phyloP scores from a whole-genome alignment of 2,113 vertebrate species.

The Scalopus aquaticus region DNA sequence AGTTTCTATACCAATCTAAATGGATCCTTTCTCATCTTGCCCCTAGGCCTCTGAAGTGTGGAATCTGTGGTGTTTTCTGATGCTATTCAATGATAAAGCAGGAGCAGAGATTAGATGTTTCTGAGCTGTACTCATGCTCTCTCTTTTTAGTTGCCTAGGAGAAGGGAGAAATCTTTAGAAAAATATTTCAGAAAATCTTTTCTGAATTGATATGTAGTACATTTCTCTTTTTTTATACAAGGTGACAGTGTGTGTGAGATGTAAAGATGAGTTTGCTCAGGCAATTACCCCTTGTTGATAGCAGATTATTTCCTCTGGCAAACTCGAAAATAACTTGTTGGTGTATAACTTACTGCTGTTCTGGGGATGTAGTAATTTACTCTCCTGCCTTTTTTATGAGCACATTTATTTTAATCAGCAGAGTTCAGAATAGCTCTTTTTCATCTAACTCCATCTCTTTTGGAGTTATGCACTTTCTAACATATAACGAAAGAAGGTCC shows the following conservation, averaged over 20 bases:
- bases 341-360: constrained; percentile 85
- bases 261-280: constrained; percentile 86
- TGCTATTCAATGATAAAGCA: constrained; percentile 81
- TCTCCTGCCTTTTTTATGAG: constrained; percentile 84
- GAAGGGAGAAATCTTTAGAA: constrained; percentile 81
- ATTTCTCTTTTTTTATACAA: constrained; percentile 83
- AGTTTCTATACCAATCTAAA: constrained; percentile 82
- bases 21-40: constrained; percentile 78
- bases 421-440: constrained; percentile 82
- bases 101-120: constrained; percentile 83
- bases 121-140: constrained; percentile 73
- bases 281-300: constrained; percentile 88
- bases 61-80: constrained; percentile 76
- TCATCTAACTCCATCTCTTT: constrained; percentile 81
- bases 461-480: constrained; percentile 80
- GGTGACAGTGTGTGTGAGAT: constrained; percentile 84
- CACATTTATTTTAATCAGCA: constrained; percentile 87
- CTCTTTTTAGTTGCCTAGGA: constrained; percentile 76
- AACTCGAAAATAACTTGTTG: constrained; percentile 88
- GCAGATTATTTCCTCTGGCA: constrained; percentile 87
- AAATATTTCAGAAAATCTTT: constrained; percentile 74
- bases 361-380: constrained; percentile 83
- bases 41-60: constrained; percentile 70
- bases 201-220: constrained; percentile 80
- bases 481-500: constrained; percentile 77